Evolutionary conservation across 2,797 vertebrate species (phyloP).

Genomic region (Liasis olivaceus): DNA sequence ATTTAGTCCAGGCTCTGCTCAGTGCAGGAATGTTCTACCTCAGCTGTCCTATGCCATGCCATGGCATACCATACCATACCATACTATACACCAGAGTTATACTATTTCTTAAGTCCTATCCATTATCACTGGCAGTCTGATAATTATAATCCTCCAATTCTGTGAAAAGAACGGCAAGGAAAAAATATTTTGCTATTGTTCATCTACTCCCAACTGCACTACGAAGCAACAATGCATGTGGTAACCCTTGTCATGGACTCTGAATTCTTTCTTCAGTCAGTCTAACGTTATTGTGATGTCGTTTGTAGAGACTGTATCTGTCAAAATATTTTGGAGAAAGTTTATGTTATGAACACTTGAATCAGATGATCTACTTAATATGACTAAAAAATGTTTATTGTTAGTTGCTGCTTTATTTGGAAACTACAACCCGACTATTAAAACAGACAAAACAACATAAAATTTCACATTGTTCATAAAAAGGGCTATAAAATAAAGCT

Average conservation of each 20-base stretch:
- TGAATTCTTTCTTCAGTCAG: constrained; percentile 57
- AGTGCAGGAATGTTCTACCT: not conserved
- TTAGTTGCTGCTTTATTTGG: constrained; percentile 39
- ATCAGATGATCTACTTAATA: constrained; percentile 42
- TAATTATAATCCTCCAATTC: not conserved
- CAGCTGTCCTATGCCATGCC: not conserved
- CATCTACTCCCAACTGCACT: not conserved
- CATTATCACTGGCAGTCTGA: not conserved
- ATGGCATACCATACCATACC: not conserved
- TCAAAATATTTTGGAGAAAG: constrained; percentile 55
- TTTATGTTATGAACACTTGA: constrained; percentile 16
- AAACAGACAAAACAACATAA: constrained; percentile 31
- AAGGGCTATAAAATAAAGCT: not conserved
- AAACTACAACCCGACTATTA: constrained; percentile 13
- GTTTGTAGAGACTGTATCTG: constrained; percentile 43
- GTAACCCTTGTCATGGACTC: constrained; percentile 24
- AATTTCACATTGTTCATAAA: constrained; percentile 25
- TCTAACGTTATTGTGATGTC: constrained; percentile 57
- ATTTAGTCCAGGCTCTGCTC: not conserved
- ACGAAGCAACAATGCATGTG: constrained; percentile 22
- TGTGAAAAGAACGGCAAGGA: not conserved
- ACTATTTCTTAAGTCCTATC: not conserved
- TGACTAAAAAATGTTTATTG: constrained; percentile 28
- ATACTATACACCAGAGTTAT: not conserved
- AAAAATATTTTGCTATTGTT: not conserved